Conservation (phyloP, 2,113 vertebrate genomes). For the Gallinago media region DNA sequence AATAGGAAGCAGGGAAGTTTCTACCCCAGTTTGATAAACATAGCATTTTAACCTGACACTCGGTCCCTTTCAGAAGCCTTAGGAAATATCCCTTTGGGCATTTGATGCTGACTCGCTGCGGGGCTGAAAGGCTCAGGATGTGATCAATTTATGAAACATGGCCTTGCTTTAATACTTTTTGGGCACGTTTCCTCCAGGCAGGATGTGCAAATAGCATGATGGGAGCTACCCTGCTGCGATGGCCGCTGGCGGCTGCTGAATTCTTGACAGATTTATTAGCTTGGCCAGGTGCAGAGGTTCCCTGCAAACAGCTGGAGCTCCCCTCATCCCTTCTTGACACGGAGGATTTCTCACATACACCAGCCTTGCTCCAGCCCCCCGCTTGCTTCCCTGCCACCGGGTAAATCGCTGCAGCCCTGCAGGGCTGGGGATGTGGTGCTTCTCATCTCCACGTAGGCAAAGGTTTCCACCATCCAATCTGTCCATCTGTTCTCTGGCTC, state of each 20-base stretch:
- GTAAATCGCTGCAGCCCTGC: background rate
- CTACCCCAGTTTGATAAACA: background rate
- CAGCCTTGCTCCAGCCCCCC: background rate
- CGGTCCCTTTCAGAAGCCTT: background rate
- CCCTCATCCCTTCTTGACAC: background rate
- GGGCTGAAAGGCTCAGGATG: background rate
- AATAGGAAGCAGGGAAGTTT: background rate
- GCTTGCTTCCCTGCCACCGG: fast-evolving
- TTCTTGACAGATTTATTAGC: background rate
- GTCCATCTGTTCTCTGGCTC: background rate
- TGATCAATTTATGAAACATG: background rate
- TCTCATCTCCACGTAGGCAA: background rate
- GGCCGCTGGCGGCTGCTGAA: background rate
- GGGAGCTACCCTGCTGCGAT: background rate
- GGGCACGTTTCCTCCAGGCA: background rate
- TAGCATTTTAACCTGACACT: background rate
- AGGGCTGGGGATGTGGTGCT: background rate
- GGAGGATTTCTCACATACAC: background rate
- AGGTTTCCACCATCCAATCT: background rate
- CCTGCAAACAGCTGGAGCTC: slow-evolving; percentile 35
- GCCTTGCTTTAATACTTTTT: background rate
- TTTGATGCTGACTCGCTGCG: background rate
- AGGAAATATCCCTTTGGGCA: background rate
- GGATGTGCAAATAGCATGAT: background rate
- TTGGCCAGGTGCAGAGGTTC: slow-evolving; percentile 7